phyloP scores from a whole-genome alignment of 2,113 vertebrate species.

The Mesitornis unicolor region DNA sequence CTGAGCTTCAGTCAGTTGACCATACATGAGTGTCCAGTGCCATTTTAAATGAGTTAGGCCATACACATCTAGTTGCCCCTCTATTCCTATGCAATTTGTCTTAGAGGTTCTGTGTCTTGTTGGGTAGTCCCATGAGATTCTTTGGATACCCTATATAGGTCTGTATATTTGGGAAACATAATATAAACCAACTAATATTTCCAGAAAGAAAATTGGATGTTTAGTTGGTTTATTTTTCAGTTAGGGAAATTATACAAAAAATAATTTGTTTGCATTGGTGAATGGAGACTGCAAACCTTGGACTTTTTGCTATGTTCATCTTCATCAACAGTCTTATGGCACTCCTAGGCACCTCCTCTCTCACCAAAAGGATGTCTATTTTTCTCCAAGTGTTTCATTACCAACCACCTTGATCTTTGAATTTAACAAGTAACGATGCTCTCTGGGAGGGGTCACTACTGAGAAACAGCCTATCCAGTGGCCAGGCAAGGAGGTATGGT shows the following conservation, averaged over 20 bases:
- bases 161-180: neutral
- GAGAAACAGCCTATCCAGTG: neutral
- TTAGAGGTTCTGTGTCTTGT: neutral
- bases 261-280: neutral
- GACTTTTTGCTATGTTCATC: neutral
- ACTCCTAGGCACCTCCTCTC: neutral
- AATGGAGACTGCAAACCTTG: neutral
- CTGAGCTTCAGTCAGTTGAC: neutral
- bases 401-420: neutral
- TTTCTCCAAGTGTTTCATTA: neutral
- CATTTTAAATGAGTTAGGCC: neutral
- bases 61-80: neutral
- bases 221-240: neutral
- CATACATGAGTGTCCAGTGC: no score
- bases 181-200: neutral
- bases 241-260: neutral
- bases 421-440: neutral
- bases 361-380: accelerated
- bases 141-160: neutral
- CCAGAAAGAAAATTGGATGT: neutral
- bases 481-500: neutral
- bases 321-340: neutral
- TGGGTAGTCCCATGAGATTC: neutral
- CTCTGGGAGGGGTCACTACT: accelerated
- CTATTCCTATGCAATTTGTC: neutral